Evolutionary conservation across 2,113 vertebrate genomes (phyloP), one percentile per base, ranked within the genome.

Genomic region (Tachuris rubrigastra): DNA sequence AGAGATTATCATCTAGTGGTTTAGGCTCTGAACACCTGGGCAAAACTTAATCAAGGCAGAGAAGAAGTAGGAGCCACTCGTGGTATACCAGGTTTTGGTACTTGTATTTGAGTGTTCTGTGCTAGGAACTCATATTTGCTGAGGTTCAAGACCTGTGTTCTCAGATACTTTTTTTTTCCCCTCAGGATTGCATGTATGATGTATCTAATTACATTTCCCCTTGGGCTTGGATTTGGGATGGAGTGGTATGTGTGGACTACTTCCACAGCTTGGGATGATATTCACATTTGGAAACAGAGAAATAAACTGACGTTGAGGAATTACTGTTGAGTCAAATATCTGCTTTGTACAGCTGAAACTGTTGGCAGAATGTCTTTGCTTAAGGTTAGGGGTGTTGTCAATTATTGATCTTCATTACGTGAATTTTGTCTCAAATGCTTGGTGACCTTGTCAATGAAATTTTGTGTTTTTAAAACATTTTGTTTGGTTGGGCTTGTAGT

Each of bases 91-190:
- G 8, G 12, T 12, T 84, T 75, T 85, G 9, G 8, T 56, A 37
- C 25, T 59, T 53, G 14, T 22, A 55, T 62, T 65, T 56, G 63
- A 69, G 49, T 5, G 19, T 55, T 30, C 19, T 41, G 10, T 31
- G 20, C 21, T 55, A 47, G 18, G 17, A 90, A 50, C 15, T 37
- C 27, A 4, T 19, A 27, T 66, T 52, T 74, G 14, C 22, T 69
- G 56, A 90, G 8, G 3, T 77, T 77, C 37, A 39, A 67, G 12
- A 18, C 22, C 33, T 55, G 6, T 77, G n/a, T 16, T 62, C 60
- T 71, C 3, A 3, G 14, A 30, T 20, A 12, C 2, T 27, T 42
- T 47, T 10, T 8, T 41, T 41, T 15, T 10, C 4, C 2, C 3
- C 8, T 44, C 25, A 44, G 27, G 27, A 76, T 6, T 33, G 33